A percentile compares a stretch with the other conserved stretches of the same genome.
Evolutionary conservation across 1,140 invertebrate genomes (phyloP).

Genomic region (Sipha flava): DNA sequence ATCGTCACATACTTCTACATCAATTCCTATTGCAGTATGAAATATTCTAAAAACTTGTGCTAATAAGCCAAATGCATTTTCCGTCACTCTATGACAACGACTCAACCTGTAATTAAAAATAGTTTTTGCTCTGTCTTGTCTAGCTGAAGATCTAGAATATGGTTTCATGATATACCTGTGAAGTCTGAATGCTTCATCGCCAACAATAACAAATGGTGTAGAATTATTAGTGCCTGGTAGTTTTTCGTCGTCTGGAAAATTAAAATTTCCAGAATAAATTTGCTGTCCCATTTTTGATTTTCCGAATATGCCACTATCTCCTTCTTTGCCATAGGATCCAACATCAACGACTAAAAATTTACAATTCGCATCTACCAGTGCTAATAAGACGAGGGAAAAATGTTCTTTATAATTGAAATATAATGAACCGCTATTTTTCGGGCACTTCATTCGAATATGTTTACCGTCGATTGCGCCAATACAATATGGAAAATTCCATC

Average conservation of each 20-base stretch:
- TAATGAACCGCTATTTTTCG: too few relatives aligned
- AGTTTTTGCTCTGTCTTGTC: too few relatives aligned
- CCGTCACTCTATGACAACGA: too few relatives aligned
- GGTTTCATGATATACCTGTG: slow-evolving; percentile 49
- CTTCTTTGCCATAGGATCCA: slow-evolving; percentile 37
- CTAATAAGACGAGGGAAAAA: slow-evolving; percentile 35
- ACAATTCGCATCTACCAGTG: slow-evolving; percentile 35
- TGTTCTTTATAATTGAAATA: too few relatives aligned
- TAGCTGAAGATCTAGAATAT: too few relatives aligned
- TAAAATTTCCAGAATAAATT: slow-evolving; percentile 32
- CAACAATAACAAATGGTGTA: slow-evolving; percentile 41
- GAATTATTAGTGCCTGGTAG: background rate
- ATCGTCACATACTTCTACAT: slow-evolving; percentile 33
- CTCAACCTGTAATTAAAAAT: too few relatives aligned
- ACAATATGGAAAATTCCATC: slow-evolving; percentile 40
- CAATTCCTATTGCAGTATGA: slow-evolving; percentile 39
- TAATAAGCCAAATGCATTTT: too few relatives aligned
- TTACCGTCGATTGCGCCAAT: too few relatives aligned
- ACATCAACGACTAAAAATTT: slow-evolving; percentile 35
- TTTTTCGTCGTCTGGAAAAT: background rate
- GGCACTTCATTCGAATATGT: too few relatives aligned
- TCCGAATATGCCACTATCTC: slow-evolving; percentile 43
- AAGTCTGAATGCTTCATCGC: slow-evolving; percentile 49
- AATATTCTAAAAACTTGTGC: slow-evolving; percentile 45
- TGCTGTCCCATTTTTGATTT: slow-evolving; percentile 36